These are phyloP conservation scores for Limnodromus scolopaceus DNA, from an alignment of 2,797 vertebrate genomes.

Conservation along the genomic window DNA sequence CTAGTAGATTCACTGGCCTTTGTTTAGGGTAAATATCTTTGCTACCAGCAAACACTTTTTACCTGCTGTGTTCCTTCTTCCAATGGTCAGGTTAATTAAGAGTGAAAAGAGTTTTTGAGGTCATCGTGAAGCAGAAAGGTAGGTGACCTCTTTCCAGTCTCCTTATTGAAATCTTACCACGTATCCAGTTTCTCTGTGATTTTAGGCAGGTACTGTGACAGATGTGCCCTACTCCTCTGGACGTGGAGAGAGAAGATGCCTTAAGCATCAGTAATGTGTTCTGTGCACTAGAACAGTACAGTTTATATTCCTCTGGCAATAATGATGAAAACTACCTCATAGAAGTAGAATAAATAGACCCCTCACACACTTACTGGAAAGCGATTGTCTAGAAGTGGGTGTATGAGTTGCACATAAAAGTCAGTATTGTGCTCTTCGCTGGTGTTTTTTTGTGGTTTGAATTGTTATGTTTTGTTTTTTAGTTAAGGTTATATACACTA, in stretches of 20 bases:
- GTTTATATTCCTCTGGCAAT: not conserved
- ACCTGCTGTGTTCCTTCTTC: not conserved
- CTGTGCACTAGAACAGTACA: not conserved
- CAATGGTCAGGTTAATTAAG: not conserved
- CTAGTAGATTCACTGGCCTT: not conserved
- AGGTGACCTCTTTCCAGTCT: not conserved
- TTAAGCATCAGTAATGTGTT: not conserved
- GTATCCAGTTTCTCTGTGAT: not conserved
- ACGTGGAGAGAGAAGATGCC: not conserved
- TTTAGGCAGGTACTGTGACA: not conserved
- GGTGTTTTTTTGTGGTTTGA: not conserved
- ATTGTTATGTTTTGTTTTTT: not conserved
- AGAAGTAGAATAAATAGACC: not conserved
- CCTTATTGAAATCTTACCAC: not conserved
- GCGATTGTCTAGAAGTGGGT: not conserved
- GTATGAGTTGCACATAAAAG: not conserved
- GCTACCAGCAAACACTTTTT: not conserved
- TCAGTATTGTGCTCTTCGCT: not conserved
- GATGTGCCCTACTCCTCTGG: not conserved
- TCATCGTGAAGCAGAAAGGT: not conserved
- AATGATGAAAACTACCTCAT: not conserved
- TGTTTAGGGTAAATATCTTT: not conserved
- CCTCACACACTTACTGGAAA: not conserved
- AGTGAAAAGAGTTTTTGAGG: constrained; percentile 10
- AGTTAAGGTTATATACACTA: not conserved